A percentile compares a stretch with the other conserved stretches of the same genome.
phyloP scores from a whole-genome alignment of 1,140 invertebrate genomes.

The Contarinia nasturtii region DNA sequence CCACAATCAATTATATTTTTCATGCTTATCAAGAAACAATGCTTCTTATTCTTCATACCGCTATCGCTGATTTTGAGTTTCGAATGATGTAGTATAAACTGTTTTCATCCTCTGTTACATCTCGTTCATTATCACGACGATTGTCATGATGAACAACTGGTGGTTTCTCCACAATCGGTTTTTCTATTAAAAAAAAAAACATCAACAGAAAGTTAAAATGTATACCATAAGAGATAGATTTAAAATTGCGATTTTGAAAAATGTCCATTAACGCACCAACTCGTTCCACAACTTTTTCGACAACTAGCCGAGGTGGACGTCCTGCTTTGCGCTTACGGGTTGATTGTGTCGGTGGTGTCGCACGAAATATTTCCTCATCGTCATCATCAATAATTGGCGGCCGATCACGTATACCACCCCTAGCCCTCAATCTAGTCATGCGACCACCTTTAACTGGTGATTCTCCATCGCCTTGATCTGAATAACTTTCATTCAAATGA shows the following conservation, averaged over 20 bases:
- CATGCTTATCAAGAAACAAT: too few relatives aligned
- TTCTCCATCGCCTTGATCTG: conserved; percentile 29
- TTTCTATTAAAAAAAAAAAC: too few relatives aligned
- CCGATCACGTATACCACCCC: conserved; percentile 24
- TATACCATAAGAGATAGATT: too few relatives aligned
- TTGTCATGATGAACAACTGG: conserved; percentile 11
- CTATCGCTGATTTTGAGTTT: conserved; percentile 57
- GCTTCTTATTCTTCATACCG: conserved; percentile 26
- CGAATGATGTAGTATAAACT: conserved; percentile 65
- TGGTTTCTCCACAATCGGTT: conserved; percentile 7
- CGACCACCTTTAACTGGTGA: conserved; percentile 21
- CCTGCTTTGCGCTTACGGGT: conserved; percentile 18
- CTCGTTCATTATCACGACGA: conserved; percentile 17
- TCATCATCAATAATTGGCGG: conserved; percentile 23
- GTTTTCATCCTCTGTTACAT: conserved; percentile 48
- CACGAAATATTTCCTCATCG: conserved; percentile 18
- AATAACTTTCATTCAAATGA: conserved; percentile 18
- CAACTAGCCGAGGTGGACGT: conserved; percentile 26
- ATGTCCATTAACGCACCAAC: conserved; percentile 18
- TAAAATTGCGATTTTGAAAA: too few relatives aligned
- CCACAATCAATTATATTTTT: too few relatives aligned
- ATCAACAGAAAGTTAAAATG: too few relatives aligned
- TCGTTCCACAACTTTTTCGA: conserved; percentile 25
- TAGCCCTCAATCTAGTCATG: conserved; percentile 27
- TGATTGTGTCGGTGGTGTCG: conserved; percentile 13